A percentile compares a stretch with the other conserved stretches of the same genome.
Conservation (phyloP, 2,797 vertebrate species). For the Argentina silus region DNA sequence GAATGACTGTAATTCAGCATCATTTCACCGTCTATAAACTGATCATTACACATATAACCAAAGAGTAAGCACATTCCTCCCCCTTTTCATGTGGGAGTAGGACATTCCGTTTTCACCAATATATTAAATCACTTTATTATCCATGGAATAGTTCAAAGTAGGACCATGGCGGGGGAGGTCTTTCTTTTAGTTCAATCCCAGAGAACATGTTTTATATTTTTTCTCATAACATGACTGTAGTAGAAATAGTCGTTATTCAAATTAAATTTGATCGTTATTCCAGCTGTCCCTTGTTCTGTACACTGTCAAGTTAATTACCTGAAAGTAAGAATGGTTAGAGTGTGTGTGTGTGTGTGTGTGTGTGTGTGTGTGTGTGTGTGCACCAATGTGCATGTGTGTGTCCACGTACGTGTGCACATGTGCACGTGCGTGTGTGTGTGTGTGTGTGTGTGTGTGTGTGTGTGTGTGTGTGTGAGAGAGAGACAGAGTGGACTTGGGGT, state of each 20-base stretch:
- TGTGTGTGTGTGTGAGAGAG: no score
- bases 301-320: conserved; percentile 79
- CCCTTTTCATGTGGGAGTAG: conserved; percentile 47
- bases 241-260: no score
- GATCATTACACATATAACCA: conserved; percentile 30
- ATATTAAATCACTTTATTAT: conserved; percentile 61
- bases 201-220: conserved; percentile 43
- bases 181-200: conserved; percentile 60
- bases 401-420: no score
- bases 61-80: conserved; percentile 6
- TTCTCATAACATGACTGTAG: conserved; percentile 60
- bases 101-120: conserved; percentile 51
- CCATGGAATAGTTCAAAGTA: conserved; percentile 69
- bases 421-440: no score
- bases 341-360: no score
- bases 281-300: conserved; percentile 69
- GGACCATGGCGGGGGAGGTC: conserved; percentile 36
- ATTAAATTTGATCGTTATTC: conserved; percentile 71
- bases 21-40: not conserved
- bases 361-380: no score
- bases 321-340: no score
- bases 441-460: no score
- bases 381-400: no score
- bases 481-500: conserved; percentile 71
- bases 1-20: not conserved